Evolutionary conservation across 2,113 vertebrate genomes (phyloP).

Genomic region (Bos indicus): DNA sequence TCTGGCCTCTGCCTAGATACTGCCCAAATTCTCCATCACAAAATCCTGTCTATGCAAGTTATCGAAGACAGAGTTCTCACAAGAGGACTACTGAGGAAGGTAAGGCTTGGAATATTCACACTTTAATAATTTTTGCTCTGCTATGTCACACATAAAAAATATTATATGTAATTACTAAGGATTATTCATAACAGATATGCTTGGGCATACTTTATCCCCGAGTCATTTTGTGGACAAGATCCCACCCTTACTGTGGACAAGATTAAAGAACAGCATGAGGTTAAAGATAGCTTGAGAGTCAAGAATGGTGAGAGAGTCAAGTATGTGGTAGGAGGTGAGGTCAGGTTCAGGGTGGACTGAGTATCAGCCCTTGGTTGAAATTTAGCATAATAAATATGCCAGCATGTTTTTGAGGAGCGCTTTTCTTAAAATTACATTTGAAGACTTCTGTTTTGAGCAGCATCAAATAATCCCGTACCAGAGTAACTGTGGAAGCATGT

Average conservation of each 20-base stretch:
- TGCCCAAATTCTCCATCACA: background rate
- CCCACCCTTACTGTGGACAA: background rate
- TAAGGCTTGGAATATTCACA: background rate
- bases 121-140: background rate
- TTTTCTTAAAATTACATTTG: background rate
- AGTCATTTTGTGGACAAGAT: background rate
- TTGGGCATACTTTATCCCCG: background rate
- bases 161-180: background rate
- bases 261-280: background rate
- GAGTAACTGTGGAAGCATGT: background rate
- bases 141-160: background rate
- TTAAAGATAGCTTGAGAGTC: background rate
- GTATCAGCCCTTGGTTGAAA: background rate
- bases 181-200: background rate
- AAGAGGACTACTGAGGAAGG: background rate
- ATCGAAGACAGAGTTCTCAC: background rate
- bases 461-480: background rate
- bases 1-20: background rate
- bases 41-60: background rate
- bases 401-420: background rate
- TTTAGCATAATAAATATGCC: background rate
- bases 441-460: background rate
- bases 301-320: background rate
- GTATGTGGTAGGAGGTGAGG: background rate
- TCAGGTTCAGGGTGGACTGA: background rate